phyloP scores from a whole-genome alignment of 1,140 invertebrate genomes.

The Drosophila lowei region DNA sequence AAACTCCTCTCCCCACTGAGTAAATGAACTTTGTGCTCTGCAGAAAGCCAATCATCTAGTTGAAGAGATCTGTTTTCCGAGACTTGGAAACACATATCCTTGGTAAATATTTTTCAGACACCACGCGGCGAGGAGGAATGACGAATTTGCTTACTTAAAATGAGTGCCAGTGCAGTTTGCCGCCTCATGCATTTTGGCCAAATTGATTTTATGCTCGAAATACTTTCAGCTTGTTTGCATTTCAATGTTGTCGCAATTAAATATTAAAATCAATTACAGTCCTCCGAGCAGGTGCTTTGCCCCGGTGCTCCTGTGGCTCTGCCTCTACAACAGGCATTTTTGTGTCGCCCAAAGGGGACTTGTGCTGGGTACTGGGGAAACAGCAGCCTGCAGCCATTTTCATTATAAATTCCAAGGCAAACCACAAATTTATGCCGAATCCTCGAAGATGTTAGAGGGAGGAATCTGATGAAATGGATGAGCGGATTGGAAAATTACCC shows the following conservation, averaged over 20 bases:
- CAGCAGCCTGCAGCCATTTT: conserved; percentile 46
- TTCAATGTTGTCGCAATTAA: conserved; percentile 68
- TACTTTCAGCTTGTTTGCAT: conserved; percentile 57
- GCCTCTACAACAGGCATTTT: conserved; percentile 22
- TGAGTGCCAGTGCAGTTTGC: conserved; percentile 21
- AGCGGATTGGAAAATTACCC: conserved; percentile 2
- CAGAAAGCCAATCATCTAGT: too few species aligned
- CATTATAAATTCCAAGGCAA: conserved; percentile 38
- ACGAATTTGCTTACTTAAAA: too few species aligned
- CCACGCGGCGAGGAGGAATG: conserved; percentile 5
- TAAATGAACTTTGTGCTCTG: too few species aligned
- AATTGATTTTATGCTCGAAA: conserved; percentile 65
- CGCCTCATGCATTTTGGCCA: conserved; percentile 34
- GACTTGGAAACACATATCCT: too few species aligned
- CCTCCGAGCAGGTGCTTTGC: conserved; percentile 7
- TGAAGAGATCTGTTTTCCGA: too few species aligned
- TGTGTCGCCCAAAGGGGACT: conserved; percentile 10
- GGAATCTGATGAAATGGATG: background rate
- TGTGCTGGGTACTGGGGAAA: conserved; percentile 43
- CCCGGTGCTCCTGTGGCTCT: background rate
- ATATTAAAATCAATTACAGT: conserved; percentile 79
- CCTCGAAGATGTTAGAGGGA: conserved; percentile 23
- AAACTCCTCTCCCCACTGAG: too few species aligned
- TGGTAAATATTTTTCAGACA: background rate
- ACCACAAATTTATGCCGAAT: conserved; percentile 15